Conservation (phyloP, 2,797 vertebrate species). For the Cyprinodon diabolis region DNA sequence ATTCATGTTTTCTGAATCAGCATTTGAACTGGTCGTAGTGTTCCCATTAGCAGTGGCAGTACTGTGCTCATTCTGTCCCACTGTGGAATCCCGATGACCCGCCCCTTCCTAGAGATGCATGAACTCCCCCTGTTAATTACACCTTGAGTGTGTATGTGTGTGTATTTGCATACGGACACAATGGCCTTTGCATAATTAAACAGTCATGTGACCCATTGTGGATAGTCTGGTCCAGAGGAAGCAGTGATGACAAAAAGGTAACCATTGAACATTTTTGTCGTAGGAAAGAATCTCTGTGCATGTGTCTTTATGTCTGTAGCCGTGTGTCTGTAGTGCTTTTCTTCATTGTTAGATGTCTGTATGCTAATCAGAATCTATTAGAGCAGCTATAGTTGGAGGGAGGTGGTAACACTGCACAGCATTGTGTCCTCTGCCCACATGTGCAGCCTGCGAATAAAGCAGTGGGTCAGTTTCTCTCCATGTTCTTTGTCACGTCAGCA, state of each 20-base stretch:
- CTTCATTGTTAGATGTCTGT: slow-evolving; percentile 65
- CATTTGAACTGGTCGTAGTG: slow-evolving; percentile 11
- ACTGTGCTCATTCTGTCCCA: slow-evolving; percentile 39
- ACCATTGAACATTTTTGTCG: slow-evolving; percentile 3
- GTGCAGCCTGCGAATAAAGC: slow-evolving; percentile 64
- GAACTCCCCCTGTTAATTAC: slow-evolving; percentile 38
- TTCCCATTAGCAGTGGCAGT: slow-evolving; percentile 37
- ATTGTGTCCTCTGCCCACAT: slow-evolving; percentile 75
- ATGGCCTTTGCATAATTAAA: slow-evolving; percentile 48
- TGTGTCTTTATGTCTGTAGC: slow-evolving; percentile 17
- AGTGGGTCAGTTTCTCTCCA: slow-evolving; percentile 51
- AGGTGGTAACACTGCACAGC: slow-evolving; percentile 66
- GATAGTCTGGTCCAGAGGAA: slow-evolving; percentile 21
- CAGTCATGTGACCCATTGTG: slow-evolving; percentile 54
- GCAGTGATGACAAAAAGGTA: slow-evolving; percentile 33
- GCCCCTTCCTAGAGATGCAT: slow-evolving; percentile 42
- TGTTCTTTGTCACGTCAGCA: slow-evolving; percentile 43
- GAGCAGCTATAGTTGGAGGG: slow-evolving; percentile 61
- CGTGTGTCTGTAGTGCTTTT: slow-evolving; percentile 35
- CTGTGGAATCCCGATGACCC: slow-evolving; percentile 58
- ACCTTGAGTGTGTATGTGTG: slow-evolving; percentile 21
- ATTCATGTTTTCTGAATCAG: neutral
- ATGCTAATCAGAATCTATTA: slow-evolving; percentile 69
- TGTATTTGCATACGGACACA: slow-evolving; percentile 16
- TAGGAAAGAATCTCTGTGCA: neutral